These are phyloP conservation scores for Ophion ellenae DNA, from an alignment of 2,888 invertebrate species.

Conservation along the genomic window DNA sequence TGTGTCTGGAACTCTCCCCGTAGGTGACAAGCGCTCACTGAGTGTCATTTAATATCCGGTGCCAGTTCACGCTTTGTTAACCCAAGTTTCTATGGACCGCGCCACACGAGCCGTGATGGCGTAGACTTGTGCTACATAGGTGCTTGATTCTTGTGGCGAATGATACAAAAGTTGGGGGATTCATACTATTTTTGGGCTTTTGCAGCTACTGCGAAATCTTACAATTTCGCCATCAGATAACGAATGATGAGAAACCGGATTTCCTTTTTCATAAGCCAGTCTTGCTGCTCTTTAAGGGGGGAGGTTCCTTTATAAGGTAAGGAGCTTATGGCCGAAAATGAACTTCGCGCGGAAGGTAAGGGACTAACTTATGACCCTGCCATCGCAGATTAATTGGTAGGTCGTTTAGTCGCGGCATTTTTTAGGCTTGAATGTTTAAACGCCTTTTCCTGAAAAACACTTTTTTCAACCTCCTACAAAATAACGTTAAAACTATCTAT, in stretches of 20 bases:
- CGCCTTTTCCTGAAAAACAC: too few relatives aligned
- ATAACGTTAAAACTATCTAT: too few relatives aligned
- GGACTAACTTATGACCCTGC: too few relatives aligned
- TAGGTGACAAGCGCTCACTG: slow-evolving; percentile 30
- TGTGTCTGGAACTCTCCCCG: slow-evolving; percentile 15
- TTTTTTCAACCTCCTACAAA: too few relatives aligned
- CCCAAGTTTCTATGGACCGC: slow-evolving; percentile 68
- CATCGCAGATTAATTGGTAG: too few relatives aligned
- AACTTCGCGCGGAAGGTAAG: too few relatives aligned
- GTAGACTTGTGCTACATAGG: neutral
- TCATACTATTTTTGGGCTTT: neutral
- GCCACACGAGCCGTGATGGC: slow-evolving; percentile 35
- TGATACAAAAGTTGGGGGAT: neutral
- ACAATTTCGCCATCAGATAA: slow-evolving; percentile 14
- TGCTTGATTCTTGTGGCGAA: neutral
- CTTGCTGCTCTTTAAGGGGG: too few relatives aligned
- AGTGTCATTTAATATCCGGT: slow-evolving; percentile 58
- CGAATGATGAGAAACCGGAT: neutral
- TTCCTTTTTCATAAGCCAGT: neutral
- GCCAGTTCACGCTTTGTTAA: slow-evolving; percentile 67
- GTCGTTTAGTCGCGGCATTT: too few relatives aligned
- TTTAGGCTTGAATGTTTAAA: too few relatives aligned
- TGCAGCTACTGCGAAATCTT: neutral
- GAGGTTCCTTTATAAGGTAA: too few relatives aligned
- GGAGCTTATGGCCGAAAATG: too few relatives aligned